Percentiles rank a stretch among this genome's conserved stretches.
phyloP scores from a whole-genome alignment of 1,140 invertebrate genomes.

The Megalonaias nervosa region DNA sequence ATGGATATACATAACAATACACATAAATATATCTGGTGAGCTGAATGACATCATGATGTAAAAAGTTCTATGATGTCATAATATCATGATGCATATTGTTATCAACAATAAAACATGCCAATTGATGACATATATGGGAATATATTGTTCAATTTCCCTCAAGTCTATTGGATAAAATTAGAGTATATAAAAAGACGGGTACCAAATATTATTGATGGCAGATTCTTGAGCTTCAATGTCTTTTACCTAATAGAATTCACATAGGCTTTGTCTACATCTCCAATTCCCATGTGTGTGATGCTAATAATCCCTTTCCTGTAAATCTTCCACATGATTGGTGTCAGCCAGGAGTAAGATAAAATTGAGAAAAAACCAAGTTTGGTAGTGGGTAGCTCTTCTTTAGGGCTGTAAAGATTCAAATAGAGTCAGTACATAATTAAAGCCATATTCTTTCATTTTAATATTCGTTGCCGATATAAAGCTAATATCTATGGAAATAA shows the following conservation, averaged over 20 bases:
- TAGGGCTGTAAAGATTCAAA: conserved; percentile 36
- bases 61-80: too few species aligned
- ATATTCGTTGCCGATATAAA: too few species aligned
- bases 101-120: too few species aligned
- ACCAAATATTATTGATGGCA: neutral
- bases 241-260: conserved; percentile 62
- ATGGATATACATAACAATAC: too few species aligned
- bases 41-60: too few species aligned
- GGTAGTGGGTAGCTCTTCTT: conserved; percentile 71
- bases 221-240: too few species aligned
- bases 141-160: neutral
- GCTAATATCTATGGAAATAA: too few species aligned
- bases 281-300: conserved; percentile 73
- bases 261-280: conserved; percentile 74
- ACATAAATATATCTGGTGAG: too few species aligned
- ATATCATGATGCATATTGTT: too few species aligned
- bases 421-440: too few species aligned
- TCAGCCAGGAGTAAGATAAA: conserved; percentile 77
- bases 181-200: neutral
- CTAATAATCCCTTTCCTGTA: conserved; percentile 73
- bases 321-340: conserved; percentile 74
- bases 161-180: neutral
- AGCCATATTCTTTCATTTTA: too few species aligned
- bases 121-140: neutral
- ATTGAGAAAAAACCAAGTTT: conserved; percentile 75